These are phyloP conservation scores for Oplegnathus fasciatus DNA, from an alignment of 2,113 vertebrate species.

Conservation along the genomic window DNA sequence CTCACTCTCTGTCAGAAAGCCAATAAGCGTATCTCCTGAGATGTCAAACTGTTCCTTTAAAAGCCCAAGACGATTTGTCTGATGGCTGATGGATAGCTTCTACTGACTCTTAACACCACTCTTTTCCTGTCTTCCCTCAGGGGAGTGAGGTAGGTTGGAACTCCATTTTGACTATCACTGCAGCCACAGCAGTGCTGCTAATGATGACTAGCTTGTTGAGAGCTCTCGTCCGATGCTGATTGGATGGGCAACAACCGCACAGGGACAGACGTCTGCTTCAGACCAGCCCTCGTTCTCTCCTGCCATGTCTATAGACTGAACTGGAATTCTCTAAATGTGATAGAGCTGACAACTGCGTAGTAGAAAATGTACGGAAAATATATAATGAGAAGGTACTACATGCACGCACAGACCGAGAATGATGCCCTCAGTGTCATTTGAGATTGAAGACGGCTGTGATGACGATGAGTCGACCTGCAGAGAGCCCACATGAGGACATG, in stretches of 20 bases:
- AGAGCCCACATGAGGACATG: constrained; percentile 46
- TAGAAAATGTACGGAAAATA: constrained; percentile 30
- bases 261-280: constrained; percentile 64
- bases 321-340: constrained; percentile 48
- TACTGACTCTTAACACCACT: constrained; percentile 27
- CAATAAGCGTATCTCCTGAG: constrained; percentile 7
- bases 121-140: constrained; percentile 72
- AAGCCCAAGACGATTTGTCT: background rate
- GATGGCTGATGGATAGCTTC: constrained; percentile 3
- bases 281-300: constrained; percentile 63
- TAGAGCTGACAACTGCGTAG: constrained; percentile 32
- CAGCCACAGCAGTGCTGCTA: constrained; percentile 76
- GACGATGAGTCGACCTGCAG: constrained; percentile 43
- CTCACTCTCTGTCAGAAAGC: constrained; percentile 1
- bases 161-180: constrained; percentile 79
- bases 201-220: constrained; percentile 80
- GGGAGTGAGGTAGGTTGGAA: constrained; percentile 79
- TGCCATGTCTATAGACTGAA: constrained; percentile 52
- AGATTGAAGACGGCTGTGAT: constrained; percentile 16
- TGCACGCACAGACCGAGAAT: constrained; percentile 36
- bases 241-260: constrained; percentile 64
- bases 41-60: constrained; percentile 18
- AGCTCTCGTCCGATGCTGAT: constrained; percentile 77
- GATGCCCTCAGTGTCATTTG: constrained; percentile 24
- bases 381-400: constrained; percentile 44